Conservation (phyloP, 2,113 vertebrate genomes). For the Pagrus major region DNA sequence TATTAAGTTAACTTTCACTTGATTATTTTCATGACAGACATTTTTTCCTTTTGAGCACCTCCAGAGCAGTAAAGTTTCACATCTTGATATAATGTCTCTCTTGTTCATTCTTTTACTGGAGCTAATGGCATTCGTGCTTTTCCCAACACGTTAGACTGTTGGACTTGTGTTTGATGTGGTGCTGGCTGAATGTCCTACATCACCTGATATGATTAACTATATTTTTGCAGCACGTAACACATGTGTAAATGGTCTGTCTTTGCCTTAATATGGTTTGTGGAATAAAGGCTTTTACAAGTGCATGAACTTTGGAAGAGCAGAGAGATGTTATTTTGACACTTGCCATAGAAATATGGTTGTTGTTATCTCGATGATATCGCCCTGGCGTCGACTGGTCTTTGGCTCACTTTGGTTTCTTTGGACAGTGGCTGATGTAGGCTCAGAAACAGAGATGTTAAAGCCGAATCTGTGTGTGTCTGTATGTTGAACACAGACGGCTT, state of each 20-base stretch:
- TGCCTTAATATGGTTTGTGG: conserved; percentile 32
- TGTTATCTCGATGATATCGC: conserved; percentile 35
- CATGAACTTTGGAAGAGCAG: conserved; percentile 39
- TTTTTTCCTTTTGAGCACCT: conserved; percentile 40
- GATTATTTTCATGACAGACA: conserved; percentile 64
- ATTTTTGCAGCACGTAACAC: conserved; percentile 26
- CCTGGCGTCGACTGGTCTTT: conserved; percentile 25
- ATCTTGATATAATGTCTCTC: conserved; percentile 63
- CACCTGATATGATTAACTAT: conserved; percentile 48
- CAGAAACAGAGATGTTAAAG: conserved; percentile 17
- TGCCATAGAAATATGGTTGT: conserved; percentile 42
- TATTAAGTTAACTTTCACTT: conserved; percentile 68
- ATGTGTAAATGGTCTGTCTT: conserved; percentile 39
- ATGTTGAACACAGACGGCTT: not conserved
- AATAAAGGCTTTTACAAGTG: conserved; percentile 46
- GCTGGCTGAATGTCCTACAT: conserved; percentile 38
- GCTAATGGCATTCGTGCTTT: conserved; percentile 45
- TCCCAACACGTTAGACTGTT: conserved; percentile 46
- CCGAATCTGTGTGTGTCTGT: not conserved
- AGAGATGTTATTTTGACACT: conserved; percentile 40
- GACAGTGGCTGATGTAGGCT: conserved; percentile 6
- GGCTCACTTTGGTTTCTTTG: conserved; percentile 34
- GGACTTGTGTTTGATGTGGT: conserved; percentile 58
- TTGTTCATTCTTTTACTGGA: conserved; percentile 58
- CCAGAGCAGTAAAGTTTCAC: conserved; percentile 37